Evolutionary conservation across 1,140 invertebrate species (phyloP), one percentile per base, ranked within the genome.

Genomic region (Riptortus pedestris): DNA sequence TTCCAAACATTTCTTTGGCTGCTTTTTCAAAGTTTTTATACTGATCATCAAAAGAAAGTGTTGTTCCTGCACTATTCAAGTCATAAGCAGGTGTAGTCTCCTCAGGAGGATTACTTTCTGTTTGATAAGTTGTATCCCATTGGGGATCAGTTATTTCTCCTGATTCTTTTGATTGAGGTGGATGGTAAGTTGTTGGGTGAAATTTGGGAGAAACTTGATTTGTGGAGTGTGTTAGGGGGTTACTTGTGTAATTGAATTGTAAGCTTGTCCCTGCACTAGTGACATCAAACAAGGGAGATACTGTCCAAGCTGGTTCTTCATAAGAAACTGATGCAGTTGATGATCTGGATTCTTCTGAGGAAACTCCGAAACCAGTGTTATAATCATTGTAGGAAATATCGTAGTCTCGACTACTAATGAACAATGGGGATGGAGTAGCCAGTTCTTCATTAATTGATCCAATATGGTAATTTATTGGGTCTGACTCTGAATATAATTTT

Each of bases 1-100:
- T 83, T 0, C 83, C 83, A 70, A 89, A 84, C 70, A 89, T 83
- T 71, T 86, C 80, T 66, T 85, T 83, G 4, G 85, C 85, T 68
- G 63, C 67, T 47, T 63, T 71, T 62, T 77, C 80, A 27, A 55
- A 55, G 24, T 24, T 55, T 55, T 24, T 24, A n/a, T 82, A 83
- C 38, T 81, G 18, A 12, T 45, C 24, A n/a, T 62, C 60, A 24
- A 29, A 22, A 28, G n/a, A 16, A 1, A 59, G 12, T 2, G 57
- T 59, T n/a, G 26, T 29, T n/a, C 27, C 18, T 58, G 48, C 20
- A 1, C 24, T 24, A 55, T 18, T 55, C 12, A 26, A 7, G 18
- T 47, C 43, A 47, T 38, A 43, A 16, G 55, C n/a, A n/a, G 57
- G 14, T 5, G 57, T 58, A 5, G 62, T 64, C 11, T 31, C 51